Evolutionary conservation across 2,888 invertebrate species (phyloP).

Genomic region (Chironomus tentans): DNA sequence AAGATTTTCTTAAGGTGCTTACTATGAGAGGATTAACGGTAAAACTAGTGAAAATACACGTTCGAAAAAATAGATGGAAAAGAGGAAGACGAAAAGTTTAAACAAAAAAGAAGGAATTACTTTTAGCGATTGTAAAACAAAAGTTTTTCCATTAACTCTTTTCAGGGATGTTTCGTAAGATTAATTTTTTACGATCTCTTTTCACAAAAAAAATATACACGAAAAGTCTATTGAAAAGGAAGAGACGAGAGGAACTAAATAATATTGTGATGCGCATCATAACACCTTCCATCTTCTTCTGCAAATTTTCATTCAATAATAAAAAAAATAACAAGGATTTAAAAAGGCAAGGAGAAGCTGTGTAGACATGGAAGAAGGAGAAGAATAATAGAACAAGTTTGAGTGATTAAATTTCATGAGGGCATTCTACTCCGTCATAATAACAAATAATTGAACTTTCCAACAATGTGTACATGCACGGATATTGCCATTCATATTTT

Average conservation of each 20-base stretch:
- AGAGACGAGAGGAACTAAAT: neutral
- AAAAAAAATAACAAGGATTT: neutral
- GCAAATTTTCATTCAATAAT: too few species aligned
- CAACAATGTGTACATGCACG: too few species aligned
- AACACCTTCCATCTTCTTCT: neutral
- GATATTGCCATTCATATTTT: too few species aligned
- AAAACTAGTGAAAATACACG: neutral
- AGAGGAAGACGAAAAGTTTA: neutral
- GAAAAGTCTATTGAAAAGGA: neutral
- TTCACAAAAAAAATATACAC: neutral
- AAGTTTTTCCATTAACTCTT: constrained; percentile 27
- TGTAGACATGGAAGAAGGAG: neutral
- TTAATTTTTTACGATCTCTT: constrained; percentile 12
- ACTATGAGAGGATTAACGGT: neutral
- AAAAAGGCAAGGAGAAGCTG: neutral
- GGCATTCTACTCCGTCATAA: too few species aligned
- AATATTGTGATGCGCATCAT: neutral
- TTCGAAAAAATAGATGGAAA: neutral
- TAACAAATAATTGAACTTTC: too few species aligned
- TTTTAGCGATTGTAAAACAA: constrained; percentile 10
- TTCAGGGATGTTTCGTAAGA: constrained; percentile 4
- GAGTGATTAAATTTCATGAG: neutral
- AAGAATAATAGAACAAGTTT: neutral
- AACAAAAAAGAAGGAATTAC: neutral
- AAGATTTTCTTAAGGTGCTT: too few species aligned